These are phyloP conservation scores for Toxostoma redivivum DNA, from an alignment of 2,113 vertebrate species.

Conservation along the genomic window DNA sequence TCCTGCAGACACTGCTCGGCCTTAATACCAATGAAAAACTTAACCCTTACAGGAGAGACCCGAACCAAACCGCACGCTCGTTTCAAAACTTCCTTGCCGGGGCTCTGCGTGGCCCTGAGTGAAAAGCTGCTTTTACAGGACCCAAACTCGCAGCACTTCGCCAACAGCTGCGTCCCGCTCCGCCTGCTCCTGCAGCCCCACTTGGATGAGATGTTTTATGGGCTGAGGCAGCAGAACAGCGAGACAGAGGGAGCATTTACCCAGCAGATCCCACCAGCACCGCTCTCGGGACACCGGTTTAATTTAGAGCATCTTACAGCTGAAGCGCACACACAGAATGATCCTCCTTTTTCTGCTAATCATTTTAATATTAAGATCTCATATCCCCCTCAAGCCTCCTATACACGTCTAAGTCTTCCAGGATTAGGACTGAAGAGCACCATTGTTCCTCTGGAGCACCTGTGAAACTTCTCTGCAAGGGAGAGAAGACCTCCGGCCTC, in stretches of 20 bases:
- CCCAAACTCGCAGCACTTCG: neutral
- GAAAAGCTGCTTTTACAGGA: constrained; percentile 59
- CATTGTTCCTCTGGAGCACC: constrained; percentile 49
- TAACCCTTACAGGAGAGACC: constrained; percentile 68
- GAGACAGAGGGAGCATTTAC: neutral
- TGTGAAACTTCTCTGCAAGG: neutral
- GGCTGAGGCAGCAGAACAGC: constrained; percentile 8
- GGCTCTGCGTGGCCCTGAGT: neutral
- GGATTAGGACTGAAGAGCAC: constrained; percentile 18
- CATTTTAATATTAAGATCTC: constrained; percentile 58
- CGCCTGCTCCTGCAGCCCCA: neutral
- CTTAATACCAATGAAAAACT: constrained; percentile 73
- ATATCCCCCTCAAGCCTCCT: constrained; percentile 22
- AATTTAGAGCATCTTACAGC: constrained; percentile 32
- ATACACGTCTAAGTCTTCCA: neutral
- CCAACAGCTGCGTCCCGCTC: constrained; percentile 1
- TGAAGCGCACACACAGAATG: neutral
- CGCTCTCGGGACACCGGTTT: neutral
- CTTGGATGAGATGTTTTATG: constrained; percentile 35
- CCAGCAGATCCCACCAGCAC: neutral
- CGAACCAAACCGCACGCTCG: constrained; percentile 21
- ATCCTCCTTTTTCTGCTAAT: constrained; percentile 39
- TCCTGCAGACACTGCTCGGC: constrained; percentile 65
- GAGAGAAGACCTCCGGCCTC: neutral
- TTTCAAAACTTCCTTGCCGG: constrained; percentile 44